phyloP scores from a whole-genome alignment of 2,888 invertebrate species.

The Pheosia gnoma region DNA sequence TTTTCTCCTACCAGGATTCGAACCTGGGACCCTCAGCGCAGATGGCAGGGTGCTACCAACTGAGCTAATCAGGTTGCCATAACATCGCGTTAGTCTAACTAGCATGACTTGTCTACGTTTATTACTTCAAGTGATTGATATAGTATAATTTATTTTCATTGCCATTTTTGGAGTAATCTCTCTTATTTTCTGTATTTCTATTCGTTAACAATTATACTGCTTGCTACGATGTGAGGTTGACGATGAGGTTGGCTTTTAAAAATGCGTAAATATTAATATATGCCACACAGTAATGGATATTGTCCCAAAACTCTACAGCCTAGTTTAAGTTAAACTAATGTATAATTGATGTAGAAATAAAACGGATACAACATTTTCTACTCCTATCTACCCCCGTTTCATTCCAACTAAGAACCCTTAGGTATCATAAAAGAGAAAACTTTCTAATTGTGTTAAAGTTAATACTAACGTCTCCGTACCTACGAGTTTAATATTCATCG shows the following conservation, averaged over 20 bases:
- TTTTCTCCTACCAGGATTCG: no score
- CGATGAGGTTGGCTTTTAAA: background rate
- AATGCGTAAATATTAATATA: background rate
- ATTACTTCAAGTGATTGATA: no score
- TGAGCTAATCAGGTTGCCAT: no score
- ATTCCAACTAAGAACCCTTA: slow-evolving; percentile 58
- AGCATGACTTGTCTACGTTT: no score
- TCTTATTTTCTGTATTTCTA: no score
- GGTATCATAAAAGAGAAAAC: slow-evolving; percentile 72
- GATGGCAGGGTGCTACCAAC: no score
- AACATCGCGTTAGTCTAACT: no score
- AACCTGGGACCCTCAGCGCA: no score
- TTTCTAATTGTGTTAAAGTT: slow-evolving; percentile 69
- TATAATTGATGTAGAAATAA: slow-evolving; percentile 42
- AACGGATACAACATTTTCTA: slow-evolving; percentile 50
- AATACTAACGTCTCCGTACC: slow-evolving; percentile 65
- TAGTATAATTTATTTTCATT: no score
- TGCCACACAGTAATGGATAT: background rate
- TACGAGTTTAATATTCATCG: slow-evolving; percentile 72
- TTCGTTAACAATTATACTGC: no score
- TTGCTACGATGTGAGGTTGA: background rate
- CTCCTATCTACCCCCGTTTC: slow-evolving; percentile 44
- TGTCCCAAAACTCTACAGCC: slow-evolving; percentile 7
- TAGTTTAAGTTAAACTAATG: slow-evolving; percentile 30
- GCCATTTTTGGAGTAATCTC: no score